phyloP scores from a whole-genome alignment of 2,888 invertebrate genomes.

The Leucozona laternaria region DNA sequence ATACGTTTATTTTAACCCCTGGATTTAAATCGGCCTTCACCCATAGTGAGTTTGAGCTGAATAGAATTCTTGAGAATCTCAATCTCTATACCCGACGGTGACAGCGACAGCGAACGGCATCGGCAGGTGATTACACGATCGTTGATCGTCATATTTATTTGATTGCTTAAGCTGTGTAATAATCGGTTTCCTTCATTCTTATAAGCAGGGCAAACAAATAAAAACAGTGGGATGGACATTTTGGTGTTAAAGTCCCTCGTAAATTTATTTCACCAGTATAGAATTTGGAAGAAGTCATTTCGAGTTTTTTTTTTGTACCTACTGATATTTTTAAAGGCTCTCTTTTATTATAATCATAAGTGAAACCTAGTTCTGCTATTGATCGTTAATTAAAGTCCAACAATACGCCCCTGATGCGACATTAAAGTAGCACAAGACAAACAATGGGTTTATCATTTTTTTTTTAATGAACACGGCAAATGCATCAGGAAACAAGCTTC shows the following conservation, averaged over 20 bases:
- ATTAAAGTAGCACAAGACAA: conserved; percentile 50
- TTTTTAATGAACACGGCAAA: neutral
- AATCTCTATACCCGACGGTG: conserved; percentile 19
- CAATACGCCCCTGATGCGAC: conserved; percentile 58
- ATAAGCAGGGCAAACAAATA: conserved; percentile 61
- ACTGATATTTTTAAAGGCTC: neutral
- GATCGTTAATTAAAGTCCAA: conserved; percentile 29
- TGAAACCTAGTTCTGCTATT: conserved; percentile 38
- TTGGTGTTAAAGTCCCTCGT: conserved; percentile 54
- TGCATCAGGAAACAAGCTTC: conserved; percentile 8
- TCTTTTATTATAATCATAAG: conserved; percentile 45
- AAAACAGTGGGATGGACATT: conserved; percentile 69
- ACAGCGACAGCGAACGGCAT: too few species aligned
- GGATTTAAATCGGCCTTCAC: conserved; percentile 36
- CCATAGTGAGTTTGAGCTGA: conserved; percentile 13
- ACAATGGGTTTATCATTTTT: conserved; percentile 2
- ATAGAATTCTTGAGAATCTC: conserved; percentile 58
- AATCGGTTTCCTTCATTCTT: conserved; percentile 58
- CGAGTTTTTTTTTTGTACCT: conserved; percentile 4
- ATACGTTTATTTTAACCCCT: conserved; percentile 14
- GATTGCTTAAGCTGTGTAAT: conserved; percentile 63
- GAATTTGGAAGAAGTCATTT: neutral
- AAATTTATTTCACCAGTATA: conserved; percentile 45
- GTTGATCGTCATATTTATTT: conserved; percentile 75
- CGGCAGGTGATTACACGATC: conserved; percentile 75